Percentiles rank a stretch among this genome's conserved stretches.
phyloP scores from a whole-genome alignment of 2,797 vertebrate species.

The Epinephelus coioides region DNA sequence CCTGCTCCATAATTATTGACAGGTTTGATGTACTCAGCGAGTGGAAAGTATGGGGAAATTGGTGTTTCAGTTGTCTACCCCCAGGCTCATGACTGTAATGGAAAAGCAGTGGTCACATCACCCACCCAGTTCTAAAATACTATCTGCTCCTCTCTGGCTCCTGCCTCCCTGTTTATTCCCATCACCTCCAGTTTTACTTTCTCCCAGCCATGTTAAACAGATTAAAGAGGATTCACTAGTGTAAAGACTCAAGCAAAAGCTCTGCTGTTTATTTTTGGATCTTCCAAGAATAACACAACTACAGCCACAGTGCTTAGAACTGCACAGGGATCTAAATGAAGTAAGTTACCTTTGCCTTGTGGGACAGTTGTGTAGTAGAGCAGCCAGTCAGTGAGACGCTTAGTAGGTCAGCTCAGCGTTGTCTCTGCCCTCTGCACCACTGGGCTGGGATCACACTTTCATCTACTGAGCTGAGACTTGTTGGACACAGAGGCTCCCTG shows the following conservation, averaged over 20 bases:
- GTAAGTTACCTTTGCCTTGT: constrained; percentile 46
- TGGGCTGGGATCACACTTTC: constrained; percentile 25
- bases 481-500: constrained; percentile 53
- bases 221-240: constrained; percentile 86
- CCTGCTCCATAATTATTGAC: constrained; percentile 89
- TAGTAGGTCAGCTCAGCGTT: constrained; percentile 61
- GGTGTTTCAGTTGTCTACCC: constrained; percentile 80
- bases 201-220: constrained; percentile 79
- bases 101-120: constrained; percentile 85
- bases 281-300: constrained; percentile 71
- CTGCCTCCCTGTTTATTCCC: constrained; percentile 38
- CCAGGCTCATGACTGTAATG: constrained; percentile 83
- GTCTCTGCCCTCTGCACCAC: constrained; percentile 28
- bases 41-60: constrained; percentile 86
- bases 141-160: constrained; percentile 35
- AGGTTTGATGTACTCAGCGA: constrained; percentile 86
- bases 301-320: constrained; percentile 33
- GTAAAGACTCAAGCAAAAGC: constrained; percentile 83
- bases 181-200: constrained; percentile 57
- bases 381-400: constrained; percentile 42
- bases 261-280: constrained; percentile 73
- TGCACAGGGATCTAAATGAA: constrained; percentile 66
- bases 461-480: constrained; percentile 34
- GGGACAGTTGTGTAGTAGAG: constrained; percentile 46
- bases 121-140: constrained; percentile 55